Evolutionary conservation across 1,140 invertebrate species (phyloP), one percentile per base, ranked within the genome.

Genomic region (Solen grandis): DNA sequence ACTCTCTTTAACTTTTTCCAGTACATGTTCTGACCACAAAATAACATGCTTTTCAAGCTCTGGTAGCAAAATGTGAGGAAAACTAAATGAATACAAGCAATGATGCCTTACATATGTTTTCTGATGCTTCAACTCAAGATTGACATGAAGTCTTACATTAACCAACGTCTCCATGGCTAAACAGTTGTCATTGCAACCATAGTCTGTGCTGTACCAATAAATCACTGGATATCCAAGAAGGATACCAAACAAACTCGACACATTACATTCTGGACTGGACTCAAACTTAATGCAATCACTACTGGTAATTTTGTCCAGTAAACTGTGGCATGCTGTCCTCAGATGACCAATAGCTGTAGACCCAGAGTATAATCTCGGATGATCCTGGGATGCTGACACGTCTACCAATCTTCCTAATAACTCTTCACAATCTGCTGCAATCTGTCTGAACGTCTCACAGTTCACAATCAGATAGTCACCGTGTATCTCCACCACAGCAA

Each of bases 221-320:
- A 77, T 52, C 3, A 77, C 13, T 38, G 74, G 74, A 68, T 77
- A 77, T 25, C 63, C 54, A 8, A 77, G 36, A 31, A 77, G 19
- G 13, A 68, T 16, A 57, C 74, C 74, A 57, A 77, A 77, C 22
- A 77, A 41, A 27, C 62, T 66, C 8, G 62, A 36, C 22, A 77
- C 19, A 41, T 77, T 77, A 57, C 62, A 77, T 60, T 4, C 27
- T 4, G 22, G 22, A 62, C 25, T 4, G 16, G 52, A 16, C 2
- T 8, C 10, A 5, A 57, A 19, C 19, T 27, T n/a, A 65, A 8
- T 65, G 41, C 27, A 25, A 16, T 35, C 55, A 46, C 5, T 55
- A 46, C 8, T 19, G 19, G 8, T 46, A 19, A 19, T 10, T 19
- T 46, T 46, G 8, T 46, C 41, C 19, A 46, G 19, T 10, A 10